Base-by-base conservation (phyloP, 1,140 invertebrate species). In the Drosophila fuyamai region DNA sequence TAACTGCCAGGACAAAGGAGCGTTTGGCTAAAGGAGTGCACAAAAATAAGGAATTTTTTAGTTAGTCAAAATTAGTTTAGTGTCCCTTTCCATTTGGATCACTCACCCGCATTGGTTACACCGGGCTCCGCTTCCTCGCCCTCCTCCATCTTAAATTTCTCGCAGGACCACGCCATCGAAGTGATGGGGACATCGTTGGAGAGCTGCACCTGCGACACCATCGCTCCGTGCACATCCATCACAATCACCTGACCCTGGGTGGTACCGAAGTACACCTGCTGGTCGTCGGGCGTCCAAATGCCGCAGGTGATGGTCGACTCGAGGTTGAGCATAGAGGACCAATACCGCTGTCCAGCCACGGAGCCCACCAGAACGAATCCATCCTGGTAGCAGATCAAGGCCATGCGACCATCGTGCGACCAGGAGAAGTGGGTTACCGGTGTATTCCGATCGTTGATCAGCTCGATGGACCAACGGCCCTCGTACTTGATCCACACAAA, bases 401-500 rank as follows among this genome's bases (percentile, higher is more conserved):
- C 98, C 97, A 99, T 99, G 50, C 98, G 94, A 10, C 99, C 99
- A 93, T 99, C 98, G 91, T 99, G 98, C 0, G 97, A 99, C 99
- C 99, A 99, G 23, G 97, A 97, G 93, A 99, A 99, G 93, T 99
- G 97, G 16, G 96, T 97, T 32, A 99, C 98, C 44, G 98, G 97
- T 1, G 97, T 99, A 86, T 97, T 99, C 27, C 98, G 94, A 93
- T 99, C 99, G 92, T 99, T 99, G 86, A 99, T 99, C 55, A 99
- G 94, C 93, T 99, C 99, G 76, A 99, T 99, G 63, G 98, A 99
- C 98, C 98, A 99, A 12, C 98, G 94, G 7, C 98, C 98, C 92
- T 99, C 98, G 92, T 99, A 99, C 92, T 99, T 99, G 75, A 99
- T 99, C 98, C 99, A 99, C 5, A 99, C 98, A 93, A 99, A 99